Evolutionary conservation across 2,888 invertebrate genomes (phyloP), one percentile per base, ranked within the genome.

Genomic region (Hypolimnas misippus): DNA sequence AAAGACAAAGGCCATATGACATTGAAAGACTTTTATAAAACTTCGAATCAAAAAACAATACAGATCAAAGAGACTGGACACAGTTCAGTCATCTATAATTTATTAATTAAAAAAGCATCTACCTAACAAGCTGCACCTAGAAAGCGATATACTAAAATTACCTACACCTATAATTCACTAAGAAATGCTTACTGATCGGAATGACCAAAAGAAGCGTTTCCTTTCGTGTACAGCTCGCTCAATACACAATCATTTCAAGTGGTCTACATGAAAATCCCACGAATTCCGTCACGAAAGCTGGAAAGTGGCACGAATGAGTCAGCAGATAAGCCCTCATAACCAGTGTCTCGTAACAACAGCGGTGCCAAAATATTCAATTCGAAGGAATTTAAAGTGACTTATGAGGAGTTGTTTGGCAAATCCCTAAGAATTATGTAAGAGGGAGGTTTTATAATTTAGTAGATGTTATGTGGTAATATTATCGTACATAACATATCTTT

Each of bases 281-380:
- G 69, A 75, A 84, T 84, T 76, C 82, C 76, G 67, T 74, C 84
- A 84, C 83, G 83, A 79, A 81, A 73, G 70, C 71, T 49, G 72
- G 67, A 70, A 75, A 71, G 63, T 68, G 64, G 74, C 72, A 73
- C 71, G 73, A 73, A 76, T 74, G 67, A 71, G 70, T 70, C 69
- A 70, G 71, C 71, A 77, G 81, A 82, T 81, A 82, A 81, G 79
- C 74, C 70, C 58, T 77, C 54, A 35, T 63, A 42, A 61, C 52
- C 40, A 51, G 49, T 63, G 54, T 63, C 44, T 46, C 49, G 29
- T 49, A 49, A 49, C 49, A 46, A 46, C 21, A 29, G 14, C 53
- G 17, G 60, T 44, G 66, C 63, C 57, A 66, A 63, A 65, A 57
- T 49, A 64, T 68, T 66, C 68, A 63, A 69, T 70, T 70, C 62